Base-by-base conservation (phyloP, 2,797 vertebrate species). In the Labroides dimidiatus region DNA sequence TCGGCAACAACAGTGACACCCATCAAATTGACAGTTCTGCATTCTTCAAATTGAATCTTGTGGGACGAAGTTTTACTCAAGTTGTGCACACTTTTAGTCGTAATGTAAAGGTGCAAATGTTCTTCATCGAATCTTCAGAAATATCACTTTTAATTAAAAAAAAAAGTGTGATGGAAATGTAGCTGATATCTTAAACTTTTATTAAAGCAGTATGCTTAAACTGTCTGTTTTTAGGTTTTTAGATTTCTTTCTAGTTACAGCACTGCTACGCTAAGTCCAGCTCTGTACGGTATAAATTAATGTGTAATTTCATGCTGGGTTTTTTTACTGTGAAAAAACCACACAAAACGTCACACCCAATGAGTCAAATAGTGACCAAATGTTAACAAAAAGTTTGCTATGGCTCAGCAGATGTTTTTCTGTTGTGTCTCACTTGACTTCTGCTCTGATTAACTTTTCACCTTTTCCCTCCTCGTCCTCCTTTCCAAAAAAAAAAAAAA, bases 381-480 rank as follows among this genome's bases (percentile, higher is more conserved):
- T 33, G 23, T 68, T 33, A 9, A 33, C 67, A 21, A 62, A 43
- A 76, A 63, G 33, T 81, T 13, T 60, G 72, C 57, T 67, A 53
- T 10, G 68, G 75, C 65, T 90, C 71, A 78, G 61, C 59, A 20
- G 59, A 59, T 36, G 50, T 30, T 17, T 27, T n/a, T 27, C 14
- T 12, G 20, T 60, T 69, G 43, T 67, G 54, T 53, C 9, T 33
- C 13, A 1, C 44, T 49, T 45, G 60, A 85, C 75, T 53, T 79
- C 44, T 86, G 60, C 53, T 59, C 77, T 41, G 23, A 68, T 63
- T 83, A 71, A 64, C 73, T 4, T 33, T 33, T 33, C 30, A 33
- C 30, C 30, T 59, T 57, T 68, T 64, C 50, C 66, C 42, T 57
- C 14, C 15, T 57, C 37, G 16, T 51, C 13, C 67, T 81, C 64